Base-by-base conservation (phyloP, 2,113 vertebrate genomes). In the Actinemys pallida region DNA sequence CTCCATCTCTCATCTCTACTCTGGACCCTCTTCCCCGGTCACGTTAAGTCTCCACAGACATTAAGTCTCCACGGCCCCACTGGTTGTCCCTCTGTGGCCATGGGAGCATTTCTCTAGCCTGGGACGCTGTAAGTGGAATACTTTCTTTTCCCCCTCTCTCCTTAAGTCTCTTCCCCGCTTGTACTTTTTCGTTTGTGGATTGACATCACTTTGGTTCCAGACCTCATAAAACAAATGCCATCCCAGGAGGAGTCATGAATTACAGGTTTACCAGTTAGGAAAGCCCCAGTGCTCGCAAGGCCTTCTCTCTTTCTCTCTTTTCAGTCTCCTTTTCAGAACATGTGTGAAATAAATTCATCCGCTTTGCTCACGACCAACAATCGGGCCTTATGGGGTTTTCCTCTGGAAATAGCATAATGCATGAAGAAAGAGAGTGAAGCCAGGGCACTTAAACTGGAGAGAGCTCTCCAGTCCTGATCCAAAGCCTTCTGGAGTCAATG, bases 331-430 rank as follows among this genome's bases (percentile, higher is more conserved):
- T 81, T 39, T 76, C 54, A 79, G 69, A 82, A 79, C 47, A 89
- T 1, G 54, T 4, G 62, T 20, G 72, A 87, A 87, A 59, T 1
- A 82, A 91, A 86, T 39, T 2, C 1, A 1, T 56, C 90, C n/a
- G 0, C 52, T 47, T n/a, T 88, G 56, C 45, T 59, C 0, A 50
- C 78, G 59, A 81, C 1, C 0, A 13, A 1, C 0, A 4, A 8
- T 6, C n/a, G 47, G 78, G 50, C 83, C 2, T 92, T 84, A 19
- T 1, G 59, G 59, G 75, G 62, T 5, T 90, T 93, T 93, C 62
- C 49, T 72, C 81, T 88, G 94, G 79, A 50, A 93, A 12, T 17
- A 12, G 7, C 42, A 10, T 56, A 86, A 92, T 10, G 27, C 39
- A 45, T 27, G 42, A 80, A 20, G 22, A 3, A 53, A 83, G 86